Conservation (phyloP, 2,888 invertebrate genomes). For the Itoplectis maculator region DNA sequence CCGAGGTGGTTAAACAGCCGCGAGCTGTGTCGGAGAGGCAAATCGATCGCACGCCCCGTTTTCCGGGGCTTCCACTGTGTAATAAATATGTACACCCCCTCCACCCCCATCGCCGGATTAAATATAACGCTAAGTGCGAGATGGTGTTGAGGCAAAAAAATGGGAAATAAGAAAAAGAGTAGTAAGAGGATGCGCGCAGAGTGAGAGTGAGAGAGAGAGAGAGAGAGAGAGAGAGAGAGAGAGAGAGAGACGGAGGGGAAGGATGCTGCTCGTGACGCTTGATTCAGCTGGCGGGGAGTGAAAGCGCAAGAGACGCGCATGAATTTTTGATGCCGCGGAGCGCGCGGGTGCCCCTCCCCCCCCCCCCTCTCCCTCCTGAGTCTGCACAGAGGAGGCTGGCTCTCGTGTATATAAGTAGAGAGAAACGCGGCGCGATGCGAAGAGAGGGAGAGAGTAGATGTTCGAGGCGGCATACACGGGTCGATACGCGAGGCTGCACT, state of each 20-base stretch:
- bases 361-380: too few relatives aligned
- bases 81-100: slow-evolving; percentile 17
- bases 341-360: slow-evolving; percentile 24
- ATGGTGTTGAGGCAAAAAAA: slow-evolving; percentile 7
- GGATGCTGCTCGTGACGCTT: slow-evolving; percentile 16
- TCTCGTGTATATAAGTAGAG: slow-evolving; percentile 34
- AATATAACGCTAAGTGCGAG: slow-evolving; percentile 37
- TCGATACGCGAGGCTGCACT: slow-evolving; percentile 70
- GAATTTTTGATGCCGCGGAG: slow-evolving; percentile 58
- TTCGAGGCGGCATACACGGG: slow-evolving; percentile 49
- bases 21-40: slow-evolving; percentile 61
- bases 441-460: slow-evolving; percentile 48
- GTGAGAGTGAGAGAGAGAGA: too few relatives aligned
- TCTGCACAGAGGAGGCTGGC: slow-evolving; percentile 16
- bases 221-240: too few relatives aligned
- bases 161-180: not conserved
- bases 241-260: too few relatives aligned
- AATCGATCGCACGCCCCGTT: slow-evolving; percentile 46
- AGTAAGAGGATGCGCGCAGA: slow-evolving; percentile 3
- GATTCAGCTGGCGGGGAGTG: slow-evolving; percentile 27
- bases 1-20: slow-evolving; percentile 71
- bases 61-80: too few relatives aligned
- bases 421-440: not conserved
- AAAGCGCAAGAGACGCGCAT: slow-evolving; percentile 47
- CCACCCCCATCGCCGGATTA: slow-evolving; percentile 14